Evolutionary conservation across 2,113 vertebrate genomes (phyloP).

Genomic region (Nycticryphes semicollaris): DNA sequence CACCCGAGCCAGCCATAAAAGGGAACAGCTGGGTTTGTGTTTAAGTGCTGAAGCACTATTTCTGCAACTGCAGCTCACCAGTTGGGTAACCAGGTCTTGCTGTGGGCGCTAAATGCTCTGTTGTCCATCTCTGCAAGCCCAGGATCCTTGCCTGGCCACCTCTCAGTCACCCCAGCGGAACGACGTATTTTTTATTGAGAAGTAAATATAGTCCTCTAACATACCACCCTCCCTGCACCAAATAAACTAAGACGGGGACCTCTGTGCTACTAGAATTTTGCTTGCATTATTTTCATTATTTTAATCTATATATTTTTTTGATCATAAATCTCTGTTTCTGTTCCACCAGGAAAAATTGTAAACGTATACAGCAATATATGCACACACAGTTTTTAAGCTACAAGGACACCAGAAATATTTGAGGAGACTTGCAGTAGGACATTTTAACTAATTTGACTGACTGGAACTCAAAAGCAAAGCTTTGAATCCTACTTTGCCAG

Average conservation of each 20-base stretch:
- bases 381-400: background rate
- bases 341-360: background rate
- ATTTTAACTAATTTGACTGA: background rate
- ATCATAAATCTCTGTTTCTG: background rate
- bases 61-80: background rate
- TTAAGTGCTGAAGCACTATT: constrained; percentile 34
- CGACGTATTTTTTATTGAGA: background rate
- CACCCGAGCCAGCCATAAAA: background rate
- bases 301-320: background rate
- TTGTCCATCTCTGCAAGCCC: background rate
- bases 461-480: background rate
- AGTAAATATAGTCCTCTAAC: background rate
- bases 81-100: constrained; percentile 6
- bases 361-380: background rate
- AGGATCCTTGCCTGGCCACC: background rate
- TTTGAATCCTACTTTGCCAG: background rate
- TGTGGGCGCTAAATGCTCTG: background rate
- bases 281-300: background rate
- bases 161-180: background rate
- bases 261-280: background rate
- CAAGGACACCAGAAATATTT: background rate
- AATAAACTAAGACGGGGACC: background rate
- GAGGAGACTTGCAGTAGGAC: background rate
- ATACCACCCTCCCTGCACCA: fast-evolving
- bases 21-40: constrained; percentile 37